These are phyloP conservation scores for Ganaspis sp. DNA, from an alignment of 1,140 invertebrate genomes.

Conservation along the genomic window DNA sequence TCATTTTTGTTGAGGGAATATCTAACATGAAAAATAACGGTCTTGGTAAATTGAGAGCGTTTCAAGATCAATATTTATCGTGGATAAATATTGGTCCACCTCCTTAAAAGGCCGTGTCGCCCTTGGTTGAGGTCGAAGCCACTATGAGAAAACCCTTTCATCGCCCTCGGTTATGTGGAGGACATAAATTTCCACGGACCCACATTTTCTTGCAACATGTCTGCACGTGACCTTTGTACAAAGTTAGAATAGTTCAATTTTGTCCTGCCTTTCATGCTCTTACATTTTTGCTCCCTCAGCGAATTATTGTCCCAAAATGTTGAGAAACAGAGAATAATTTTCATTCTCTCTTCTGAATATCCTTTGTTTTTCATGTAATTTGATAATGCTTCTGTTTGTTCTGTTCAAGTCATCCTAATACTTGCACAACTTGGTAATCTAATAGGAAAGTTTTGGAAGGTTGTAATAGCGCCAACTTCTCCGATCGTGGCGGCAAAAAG, in stretches of 20 bases:
- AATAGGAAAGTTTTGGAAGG: slow-evolving; percentile 50
- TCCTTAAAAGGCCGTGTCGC: slow-evolving; percentile 7
- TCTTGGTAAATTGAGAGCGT: neutral
- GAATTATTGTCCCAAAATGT: slow-evolving; percentile 14
- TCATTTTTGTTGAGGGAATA: neutral
- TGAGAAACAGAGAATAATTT: slow-evolving; percentile 41
- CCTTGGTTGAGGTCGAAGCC: neutral
- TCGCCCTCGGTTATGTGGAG: neutral
- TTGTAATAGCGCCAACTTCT: slow-evolving; percentile 35
- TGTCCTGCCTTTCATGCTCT: slow-evolving; percentile 36
- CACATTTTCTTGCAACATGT: slow-evolving; percentile 5
- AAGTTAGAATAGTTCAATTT: slow-evolving; percentile 37
- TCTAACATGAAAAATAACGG: neutral
- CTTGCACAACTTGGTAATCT: slow-evolving; percentile 46
- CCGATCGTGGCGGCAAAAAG: slow-evolving; percentile 26
- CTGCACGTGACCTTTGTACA: slow-evolving; percentile 25
- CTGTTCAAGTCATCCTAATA: slow-evolving; percentile 45
- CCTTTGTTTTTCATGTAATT: slow-evolving; percentile 44
- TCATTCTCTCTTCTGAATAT: slow-evolving; percentile 38
- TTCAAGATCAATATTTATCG: slow-evolving; percentile 3
- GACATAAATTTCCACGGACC: neutral
- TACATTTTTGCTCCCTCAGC: slow-evolving; percentile 41
- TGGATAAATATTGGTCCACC: neutral
- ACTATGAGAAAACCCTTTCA: neutral
- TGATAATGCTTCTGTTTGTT: slow-evolving; percentile 51